phyloP scores from a whole-genome alignment of 1,140 invertebrate species.

The Drosophila ficusphila region DNA sequence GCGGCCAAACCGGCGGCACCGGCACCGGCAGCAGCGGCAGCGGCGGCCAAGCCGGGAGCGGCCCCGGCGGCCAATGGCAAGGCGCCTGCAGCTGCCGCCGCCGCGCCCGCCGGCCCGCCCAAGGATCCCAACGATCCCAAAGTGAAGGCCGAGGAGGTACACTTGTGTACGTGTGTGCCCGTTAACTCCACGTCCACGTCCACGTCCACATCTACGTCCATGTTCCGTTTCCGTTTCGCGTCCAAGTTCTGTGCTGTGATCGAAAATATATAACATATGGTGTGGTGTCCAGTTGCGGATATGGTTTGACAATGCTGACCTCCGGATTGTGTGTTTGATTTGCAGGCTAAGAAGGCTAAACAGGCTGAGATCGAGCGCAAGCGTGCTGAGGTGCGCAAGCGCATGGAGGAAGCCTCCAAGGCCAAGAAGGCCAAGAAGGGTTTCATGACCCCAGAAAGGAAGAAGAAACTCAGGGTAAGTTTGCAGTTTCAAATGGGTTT shows the following conservation, averaged over 20 bases:
- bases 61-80: conserved; percentile 45
- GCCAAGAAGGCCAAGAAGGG: conserved; percentile 98
- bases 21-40: conserved; percentile 47
- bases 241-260: conserved; percentile 3
- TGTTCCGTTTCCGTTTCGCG: too few relatives aligned
- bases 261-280: neutral
- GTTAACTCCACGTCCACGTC: conserved; percentile 25
- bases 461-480: conserved; percentile 98
- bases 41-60: conserved; percentile 49
- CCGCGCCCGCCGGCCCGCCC: conserved; percentile 72
- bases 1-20: conserved; percentile 45
- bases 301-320: conserved; percentile 2
- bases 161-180: conserved; percentile 77
- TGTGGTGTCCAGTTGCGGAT: conserved; percentile 8
- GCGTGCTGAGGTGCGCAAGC: conserved; percentile 97
- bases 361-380: conserved; percentile 97
- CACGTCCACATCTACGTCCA: neutral
- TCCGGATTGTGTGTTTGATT: conserved; percentile 17
- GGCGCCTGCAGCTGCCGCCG: conserved; percentile 58
- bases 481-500: too few relatives aligned
- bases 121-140: conserved; percentile 80
- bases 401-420: conserved; percentile 97
- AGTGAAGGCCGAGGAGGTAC: conserved; percentile 83
- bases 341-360: conserved; percentile 95
- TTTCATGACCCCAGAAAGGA: conserved; percentile 99